Conservation (phyloP, 2,797 vertebrate species). For the Phalloptychus januarius region DNA sequence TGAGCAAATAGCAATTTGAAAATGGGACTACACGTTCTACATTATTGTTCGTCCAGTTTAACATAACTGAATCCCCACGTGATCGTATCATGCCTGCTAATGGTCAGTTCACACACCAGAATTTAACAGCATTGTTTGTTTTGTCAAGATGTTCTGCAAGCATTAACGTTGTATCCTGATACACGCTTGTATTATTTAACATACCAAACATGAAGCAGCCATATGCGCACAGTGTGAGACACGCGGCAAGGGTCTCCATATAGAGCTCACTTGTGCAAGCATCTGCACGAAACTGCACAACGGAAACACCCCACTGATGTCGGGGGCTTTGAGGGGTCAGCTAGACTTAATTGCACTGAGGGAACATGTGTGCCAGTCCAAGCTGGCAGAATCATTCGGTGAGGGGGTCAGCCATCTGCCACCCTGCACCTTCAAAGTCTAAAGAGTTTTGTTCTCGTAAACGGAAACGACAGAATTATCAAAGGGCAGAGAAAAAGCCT, state of each 20-base stretch:
- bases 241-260: constrained; percentile 46
- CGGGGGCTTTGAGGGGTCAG: constrained; percentile 75
- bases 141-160: constrained; percentile 55
- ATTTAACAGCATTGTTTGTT: constrained; percentile 64
- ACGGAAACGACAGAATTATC: constrained; percentile 47
- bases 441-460: constrained; percentile 58
- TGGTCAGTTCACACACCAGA: constrained; percentile 36
- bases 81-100: constrained; percentile 5
- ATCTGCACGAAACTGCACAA: constrained; percentile 71
- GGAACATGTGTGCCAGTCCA: constrained; percentile 76
- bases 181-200: constrained; percentile 67
- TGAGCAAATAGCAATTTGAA: constrained; percentile 46
- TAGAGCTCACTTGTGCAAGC: constrained; percentile 55
- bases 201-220: constrained; percentile 70
- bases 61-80: constrained; percentile 35
- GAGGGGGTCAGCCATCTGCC: constrained; percentile 73
- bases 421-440: constrained; percentile 54
- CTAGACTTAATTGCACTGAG: constrained; percentile 77
- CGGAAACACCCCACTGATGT: constrained; percentile 75
- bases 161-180: constrained; percentile 61
- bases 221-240: constrained; percentile 77
- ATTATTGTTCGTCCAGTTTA: constrained; percentile 36
- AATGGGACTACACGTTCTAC: constrained; percentile 39
- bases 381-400: constrained; percentile 60
- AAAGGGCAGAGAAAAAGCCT: constrained; percentile 30